Percentiles rank a stretch among this genome's conserved stretches.
phyloP scores from a whole-genome alignment of 2,113 vertebrate species.

The Mastomys coucha region DNA sequence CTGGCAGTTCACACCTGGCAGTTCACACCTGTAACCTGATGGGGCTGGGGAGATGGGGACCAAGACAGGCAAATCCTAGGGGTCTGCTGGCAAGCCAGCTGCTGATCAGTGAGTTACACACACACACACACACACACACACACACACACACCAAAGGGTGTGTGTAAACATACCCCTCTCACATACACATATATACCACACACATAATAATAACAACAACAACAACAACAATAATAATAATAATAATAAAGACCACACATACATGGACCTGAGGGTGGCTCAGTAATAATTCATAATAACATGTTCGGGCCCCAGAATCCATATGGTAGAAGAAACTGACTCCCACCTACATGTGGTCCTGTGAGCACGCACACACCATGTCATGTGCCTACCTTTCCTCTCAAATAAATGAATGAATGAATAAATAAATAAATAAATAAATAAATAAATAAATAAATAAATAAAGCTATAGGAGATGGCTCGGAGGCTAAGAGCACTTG shows the following conservation, averaged over 20 bases:
- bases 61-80: background rate
- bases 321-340: too few relatives aligned
- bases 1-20: background rate
- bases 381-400: background rate
- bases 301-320: too few relatives aligned
- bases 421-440: background rate
- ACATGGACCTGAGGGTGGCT: too few relatives aligned
- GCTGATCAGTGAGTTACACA: background rate
- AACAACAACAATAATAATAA: too few relatives aligned
- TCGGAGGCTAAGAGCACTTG: background rate
- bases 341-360: too few relatives aligned
- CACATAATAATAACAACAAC: background rate
- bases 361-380: background rate
- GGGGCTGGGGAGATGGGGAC: background rate
- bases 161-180: too few relatives aligned
- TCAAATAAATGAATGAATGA: background rate
- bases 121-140: too few relatives aligned
- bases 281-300: too few relatives aligned
- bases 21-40: background rate
- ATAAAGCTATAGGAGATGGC: background rate
- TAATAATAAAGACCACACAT: too few relatives aligned
- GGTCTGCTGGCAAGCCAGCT: background rate
- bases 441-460: background rate
- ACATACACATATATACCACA: background rate
- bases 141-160: background rate